Evolutionary conservation across 2,888 invertebrate species (phyloP).

Genomic region (Dysmachus trigonus): DNA sequence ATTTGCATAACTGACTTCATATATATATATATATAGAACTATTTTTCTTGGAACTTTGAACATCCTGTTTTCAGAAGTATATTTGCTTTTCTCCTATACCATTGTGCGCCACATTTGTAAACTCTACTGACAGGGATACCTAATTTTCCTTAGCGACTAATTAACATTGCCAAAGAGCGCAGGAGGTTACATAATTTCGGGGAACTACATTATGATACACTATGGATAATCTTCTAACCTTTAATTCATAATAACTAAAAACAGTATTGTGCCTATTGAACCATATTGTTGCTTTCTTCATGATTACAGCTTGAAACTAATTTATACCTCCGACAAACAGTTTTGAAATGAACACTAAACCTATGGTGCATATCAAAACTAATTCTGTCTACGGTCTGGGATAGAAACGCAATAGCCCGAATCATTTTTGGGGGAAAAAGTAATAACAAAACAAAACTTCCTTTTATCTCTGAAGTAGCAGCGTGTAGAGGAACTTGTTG

Average conservation of each 20-base stretch:
- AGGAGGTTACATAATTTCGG: too few relatives aligned
- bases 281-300: neutral
- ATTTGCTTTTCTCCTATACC: too few relatives aligned
- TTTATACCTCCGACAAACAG: neutral
- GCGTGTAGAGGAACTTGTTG: neutral
- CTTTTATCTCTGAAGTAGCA: neutral
- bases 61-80: too few relatives aligned
- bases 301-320: neutral
- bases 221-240: neutral
- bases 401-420: neutral
- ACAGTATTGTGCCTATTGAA: neutral
- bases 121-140: neutral
- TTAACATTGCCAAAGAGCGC: neutral
- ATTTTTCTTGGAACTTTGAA: neutral
- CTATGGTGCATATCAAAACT: neutral
- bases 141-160: neutral
- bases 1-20: neutral
- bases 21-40: neutral
- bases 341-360: neutral
- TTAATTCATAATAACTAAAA: neutral
- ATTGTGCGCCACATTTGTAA: neutral
- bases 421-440: neutral
- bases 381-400: neutral
- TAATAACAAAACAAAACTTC: neutral
- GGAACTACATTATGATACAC: neutral